Evolutionary conservation across 2,888 invertebrate genomes (phyloP), one percentile per base, ranked within the genome.

Genomic region (Parapristionchus giblindavisi): DNA sequence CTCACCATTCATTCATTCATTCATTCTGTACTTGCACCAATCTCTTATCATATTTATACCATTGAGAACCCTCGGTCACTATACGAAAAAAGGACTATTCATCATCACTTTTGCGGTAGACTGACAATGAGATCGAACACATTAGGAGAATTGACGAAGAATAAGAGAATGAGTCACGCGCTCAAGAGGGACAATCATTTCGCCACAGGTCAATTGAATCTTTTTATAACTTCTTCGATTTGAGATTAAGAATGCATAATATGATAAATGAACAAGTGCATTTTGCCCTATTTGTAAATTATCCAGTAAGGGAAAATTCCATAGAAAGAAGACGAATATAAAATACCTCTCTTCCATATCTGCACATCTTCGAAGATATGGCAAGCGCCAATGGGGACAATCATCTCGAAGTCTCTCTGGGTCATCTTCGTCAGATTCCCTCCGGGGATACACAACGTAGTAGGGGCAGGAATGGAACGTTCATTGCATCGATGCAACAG

Each of bases 281-380:
- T n/a, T n/a, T n/a, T n/a, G n/a, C n/a, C n/a, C n/a, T n/a, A n/a
- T n/a, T n/a, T n/a, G n/a, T n/a, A 34, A 32, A 36, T 21, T 4
- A 11, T 27, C 8, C 1, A 6, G 1, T 61, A 8, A n/a, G 17
- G n/a, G 32, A 61, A n/a, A 36, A 34, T 36, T 5, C n/a, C 17
- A n/a, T 1, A 3, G n/a, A 11, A n/a, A n/a, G 29, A 11, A 29
- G 2, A n/a, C 8, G 24, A 60, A 6, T 14, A 24, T 48, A 14
- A 1, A 24, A 32, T 40, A 73, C 73, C 73, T 51, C 21, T 24
- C n/a, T 61, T 73, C 73, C 73, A 73, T 24, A 61, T 27, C 24
- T 73, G 73, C 8, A 73, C 48, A 32, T 73, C 60, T 38, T 60
- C 73, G 61, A 36, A 51, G 48, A 73, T 36, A 3, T 21, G 43